A percentile compares a stretch with the other conserved stretches of the same genome.
Evolutionary conservation across 2,113 vertebrate genomes (phyloP).

Genomic region (Pluvialis apricaria): DNA sequence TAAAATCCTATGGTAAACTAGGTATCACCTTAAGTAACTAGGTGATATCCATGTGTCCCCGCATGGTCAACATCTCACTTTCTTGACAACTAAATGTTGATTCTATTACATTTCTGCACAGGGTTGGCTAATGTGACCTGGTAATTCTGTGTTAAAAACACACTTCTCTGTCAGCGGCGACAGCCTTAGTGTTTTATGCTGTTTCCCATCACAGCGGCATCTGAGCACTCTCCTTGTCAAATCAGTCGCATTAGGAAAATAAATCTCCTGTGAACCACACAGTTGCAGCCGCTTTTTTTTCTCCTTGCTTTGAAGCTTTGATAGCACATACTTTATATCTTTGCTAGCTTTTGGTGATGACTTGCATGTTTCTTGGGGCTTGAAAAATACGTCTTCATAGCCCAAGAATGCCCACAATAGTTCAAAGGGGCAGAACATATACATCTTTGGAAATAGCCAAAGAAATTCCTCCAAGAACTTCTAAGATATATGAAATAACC

Average conservation of each 20-base stretch:
- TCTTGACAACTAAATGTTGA: neutral
- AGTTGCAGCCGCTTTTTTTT: neutral
- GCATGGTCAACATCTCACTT: neutral
- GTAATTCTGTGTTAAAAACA: neutral
- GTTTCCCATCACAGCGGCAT: neutral
- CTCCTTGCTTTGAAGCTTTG: constrained; percentile 19
- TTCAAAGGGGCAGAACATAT: neutral
- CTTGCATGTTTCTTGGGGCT: neutral
- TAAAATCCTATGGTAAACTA: neutral
- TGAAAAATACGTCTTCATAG: neutral
- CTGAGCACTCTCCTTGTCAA: neutral
- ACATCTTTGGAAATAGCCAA: neutral
- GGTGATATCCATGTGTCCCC: neutral
- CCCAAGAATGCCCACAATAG: neutral
- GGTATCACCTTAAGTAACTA: neutral
- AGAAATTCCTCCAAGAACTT: neutral
- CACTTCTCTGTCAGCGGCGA: neutral
- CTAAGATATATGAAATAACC: neutral
- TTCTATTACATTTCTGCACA: neutral
- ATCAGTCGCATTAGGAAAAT: neutral
- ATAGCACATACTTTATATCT: neutral
- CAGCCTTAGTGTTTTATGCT: neutral
- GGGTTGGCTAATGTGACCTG: neutral
- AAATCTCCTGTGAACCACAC: neutral
- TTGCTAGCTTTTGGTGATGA: neutral